Conservation (phyloP, 2,888 invertebrate genomes). For the Agrenia bidenticulata region DNA sequence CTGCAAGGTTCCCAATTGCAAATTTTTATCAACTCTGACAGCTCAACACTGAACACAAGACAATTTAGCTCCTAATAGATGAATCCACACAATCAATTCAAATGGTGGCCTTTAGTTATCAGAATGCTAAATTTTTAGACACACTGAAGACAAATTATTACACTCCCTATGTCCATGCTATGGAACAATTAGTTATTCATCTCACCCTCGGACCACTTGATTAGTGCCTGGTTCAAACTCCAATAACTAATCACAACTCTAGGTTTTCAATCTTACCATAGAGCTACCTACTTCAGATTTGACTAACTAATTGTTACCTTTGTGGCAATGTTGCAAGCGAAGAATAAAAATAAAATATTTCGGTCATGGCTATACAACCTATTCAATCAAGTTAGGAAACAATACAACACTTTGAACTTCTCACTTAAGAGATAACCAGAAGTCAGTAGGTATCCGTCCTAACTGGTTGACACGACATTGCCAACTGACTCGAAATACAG, state of each 20-base stretch:
- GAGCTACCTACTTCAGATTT: too few species aligned
- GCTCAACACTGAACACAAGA: neutral
- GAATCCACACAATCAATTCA: slow-evolving; percentile 1
- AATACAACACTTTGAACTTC: slow-evolving; percentile 2
- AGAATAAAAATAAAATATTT: slow-evolving; percentile 12
- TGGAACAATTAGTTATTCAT: too few species aligned
- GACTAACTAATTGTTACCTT: slow-evolving; percentile 5
- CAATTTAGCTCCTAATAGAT: neutral
- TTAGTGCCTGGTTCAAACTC: too few species aligned
- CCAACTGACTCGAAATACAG: neutral
- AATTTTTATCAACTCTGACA: slow-evolving; percentile 5
- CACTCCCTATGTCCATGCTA: too few species aligned
- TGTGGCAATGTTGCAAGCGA: neutral
- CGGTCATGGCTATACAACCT: slow-evolving; percentile 12
- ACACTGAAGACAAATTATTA: too few species aligned
- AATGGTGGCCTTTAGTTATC: neutral
- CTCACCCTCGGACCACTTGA: too few species aligned
- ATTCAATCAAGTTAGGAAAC: slow-evolving; percentile 4
- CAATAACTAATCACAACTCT: too few species aligned
- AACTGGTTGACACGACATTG: slow-evolving; percentile 2
- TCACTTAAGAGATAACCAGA: neutral
- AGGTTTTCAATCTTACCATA: too few species aligned
- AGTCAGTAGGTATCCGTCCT: neutral
- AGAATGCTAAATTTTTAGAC: too few species aligned
- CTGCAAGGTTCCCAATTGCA: slow-evolving; percentile 7